Evolutionary conservation across 2,888 invertebrate species (phyloP).

Genomic region (Xestobium rufovillosum): DNA sequence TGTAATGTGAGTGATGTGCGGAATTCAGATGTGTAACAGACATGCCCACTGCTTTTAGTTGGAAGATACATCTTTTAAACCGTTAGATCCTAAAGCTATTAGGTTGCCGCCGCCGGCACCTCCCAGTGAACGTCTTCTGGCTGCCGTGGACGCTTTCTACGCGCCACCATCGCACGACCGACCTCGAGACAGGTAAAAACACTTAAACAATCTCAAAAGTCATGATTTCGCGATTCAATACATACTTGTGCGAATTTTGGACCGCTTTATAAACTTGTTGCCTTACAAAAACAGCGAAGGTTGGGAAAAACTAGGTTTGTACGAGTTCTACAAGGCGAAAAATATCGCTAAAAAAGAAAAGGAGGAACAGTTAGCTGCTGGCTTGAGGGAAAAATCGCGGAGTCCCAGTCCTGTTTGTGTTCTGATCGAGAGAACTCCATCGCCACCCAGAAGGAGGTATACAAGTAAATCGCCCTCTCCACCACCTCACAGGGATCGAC

Average conservation of each 20-base stretch:
- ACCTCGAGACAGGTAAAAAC: conserved; percentile 76
- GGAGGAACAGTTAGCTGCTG: conserved; percentile 71
- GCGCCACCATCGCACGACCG: conserved; percentile 90
- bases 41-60: conserved; percentile 47
- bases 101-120: conserved; percentile 92
- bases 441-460: conserved; percentile 69
- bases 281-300: conserved; percentile 67
- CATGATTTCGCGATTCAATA: not conserved
- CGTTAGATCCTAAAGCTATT: conserved; percentile 83
- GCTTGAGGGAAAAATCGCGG: conserved; percentile 62
- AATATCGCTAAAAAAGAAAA: conserved; percentile 83
- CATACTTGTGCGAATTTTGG: not conserved
- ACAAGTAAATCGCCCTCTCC: conserved; percentile 53
- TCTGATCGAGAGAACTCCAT: conserved; percentile 63
- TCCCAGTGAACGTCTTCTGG: conserved; percentile 84
- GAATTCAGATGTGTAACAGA: too few species aligned
- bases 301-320: conserved; percentile 96
- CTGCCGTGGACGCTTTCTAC: conserved; percentile 95
- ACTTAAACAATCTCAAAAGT: conserved; percentile 12
- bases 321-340: conserved; percentile 97
- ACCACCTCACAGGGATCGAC: conserved; percentile 27
- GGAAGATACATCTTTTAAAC: conserved; percentile 83
- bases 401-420: conserved; percentile 72
- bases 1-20: too few species aligned
- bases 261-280: too few species aligned